Base-by-base conservation (phyloP, 2,888 invertebrate species). In the Vanessa cardui region DNA sequence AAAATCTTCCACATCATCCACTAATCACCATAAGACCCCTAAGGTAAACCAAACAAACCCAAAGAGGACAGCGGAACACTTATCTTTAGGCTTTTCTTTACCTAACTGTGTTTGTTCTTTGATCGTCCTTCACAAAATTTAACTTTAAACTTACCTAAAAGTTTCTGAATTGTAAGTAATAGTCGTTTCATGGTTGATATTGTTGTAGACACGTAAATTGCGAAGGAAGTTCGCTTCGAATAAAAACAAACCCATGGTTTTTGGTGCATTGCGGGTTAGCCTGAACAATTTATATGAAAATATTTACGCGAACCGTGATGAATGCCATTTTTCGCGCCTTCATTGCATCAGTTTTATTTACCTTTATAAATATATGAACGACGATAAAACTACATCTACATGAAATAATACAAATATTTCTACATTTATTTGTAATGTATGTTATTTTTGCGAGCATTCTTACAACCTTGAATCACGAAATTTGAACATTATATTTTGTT, bases 191-290 rank as follows among this genome's bases (percentile, higher is more conserved):
- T 56, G 6, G 18, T 18, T n/a, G 6, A 64, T 49, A 63, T 21
- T 64, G 58, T 18, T 58, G 47, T 64, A 47, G 59, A 52, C 61
- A 62, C 58, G 64, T 58, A 62, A 68, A 68, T 61, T 61, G 49
- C 64, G 58, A n/a, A 62, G 58, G 46, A 61, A 64, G 15, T 62
- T 45, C 50, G 50, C 31, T 31, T 49, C 58, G 20, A 44, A 52
- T 56, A 56, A 56, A 71, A 63, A 54, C 59, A 52, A n/a, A 64
- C 67, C 39, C 70, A 70, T 70, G 72, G 64, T 45, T 50, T 68
- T 70, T 73, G 73, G 66, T 72, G 73, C 73, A 73, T 54, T 73
- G 73, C 73, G 72, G 73, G 46, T 49, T 39, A 26, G n/a, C 50
- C 58, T 60, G 39, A 61, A 58, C 31, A 61, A 68, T 68, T 47